Base-by-base conservation (phyloP, 2,113 vertebrate genomes). In the Seriola dumerili region DNA sequence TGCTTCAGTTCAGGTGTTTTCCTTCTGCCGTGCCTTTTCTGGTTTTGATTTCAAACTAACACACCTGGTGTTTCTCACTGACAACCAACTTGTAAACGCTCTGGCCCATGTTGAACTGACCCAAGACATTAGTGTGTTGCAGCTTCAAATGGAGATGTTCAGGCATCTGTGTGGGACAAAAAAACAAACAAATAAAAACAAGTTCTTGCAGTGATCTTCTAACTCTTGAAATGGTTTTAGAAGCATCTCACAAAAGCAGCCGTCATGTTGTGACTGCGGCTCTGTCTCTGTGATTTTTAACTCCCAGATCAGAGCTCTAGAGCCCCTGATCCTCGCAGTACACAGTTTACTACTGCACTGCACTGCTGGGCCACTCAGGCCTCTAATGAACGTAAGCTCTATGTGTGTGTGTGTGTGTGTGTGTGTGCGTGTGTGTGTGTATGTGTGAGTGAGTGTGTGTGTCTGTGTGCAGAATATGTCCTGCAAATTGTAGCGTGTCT, bases 261-360 rank as follows among this genome's bases (percentile, higher is more conserved):
- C 34, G 29, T 66, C 80, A n/a, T 84, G 64, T 75, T 89, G 85
- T 94, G 89, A 93, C 83, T 48, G 78, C 85, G 46, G 84, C 81
- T 96, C 77, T 96, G 78, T 96, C 95, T 97, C 94, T 96, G 95
- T 97, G 86, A 71, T 92, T 88, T 84, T 71, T 96, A 95, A 96
- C 96, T 94, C 92, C 95, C 97, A 98, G 97, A 99, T 99, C 95
- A 97, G 97, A 96, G 96, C 97, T 97, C 96, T 98, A 96, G 97
- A 98, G 95, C 97, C 97, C 93, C 96, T 99, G 96, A 98, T 99
- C 96, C 96, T 97, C 95, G 96, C 96, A 96, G 96, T 98, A 96
- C 97, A 98, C 97, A 97, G 96, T 97, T 96, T 98, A 94, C 96
- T 99, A 95, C 97, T 97, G 96, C 98, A 96, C 96, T 97, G 97